phyloP scores from a whole-genome alignment of 2,797 vertebrate species.

The Psittacula echo region DNA sequence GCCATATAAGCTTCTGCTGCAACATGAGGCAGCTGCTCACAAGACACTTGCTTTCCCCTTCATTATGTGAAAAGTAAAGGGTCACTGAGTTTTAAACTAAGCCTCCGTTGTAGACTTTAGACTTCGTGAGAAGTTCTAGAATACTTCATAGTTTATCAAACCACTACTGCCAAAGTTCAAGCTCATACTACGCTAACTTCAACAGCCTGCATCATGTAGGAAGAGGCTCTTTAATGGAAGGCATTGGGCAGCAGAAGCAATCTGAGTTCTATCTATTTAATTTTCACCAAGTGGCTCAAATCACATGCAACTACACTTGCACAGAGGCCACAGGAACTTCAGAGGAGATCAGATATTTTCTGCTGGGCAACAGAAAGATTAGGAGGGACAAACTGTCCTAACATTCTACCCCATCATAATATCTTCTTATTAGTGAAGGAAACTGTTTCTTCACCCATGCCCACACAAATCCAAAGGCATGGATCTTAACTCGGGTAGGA shows the following conservation, averaged over 20 bases:
- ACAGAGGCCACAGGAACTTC: not conserved
- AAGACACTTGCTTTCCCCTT: not conserved
- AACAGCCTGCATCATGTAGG: not conserved
- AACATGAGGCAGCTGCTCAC: not conserved
- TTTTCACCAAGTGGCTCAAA: not conserved
- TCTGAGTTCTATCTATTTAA: not conserved
- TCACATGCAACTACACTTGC: not conserved
- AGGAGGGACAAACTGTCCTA: not conserved
- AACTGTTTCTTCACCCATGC: not conserved
- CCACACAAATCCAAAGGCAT: not conserved
- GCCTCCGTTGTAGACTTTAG: not conserved
- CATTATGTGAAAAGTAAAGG: not conserved
- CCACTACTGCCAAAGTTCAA: fast-evolving
- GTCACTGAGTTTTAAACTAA: not conserved
- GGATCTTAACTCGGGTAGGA: not conserved
- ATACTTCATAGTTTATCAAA: not conserved
- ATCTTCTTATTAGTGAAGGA: not conserved
- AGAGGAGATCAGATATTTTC: not conserved
- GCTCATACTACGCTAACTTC: not conserved
- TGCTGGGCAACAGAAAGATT: not conserved
- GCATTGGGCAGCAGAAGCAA: not conserved
- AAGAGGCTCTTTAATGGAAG: not conserved
- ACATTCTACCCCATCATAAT: not conserved
- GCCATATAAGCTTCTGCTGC: not conserved
- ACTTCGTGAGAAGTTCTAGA: not conserved